phyloP scores from a whole-genome alignment of 2,888 invertebrate genomes.

The Oscheius sp. region DNA sequence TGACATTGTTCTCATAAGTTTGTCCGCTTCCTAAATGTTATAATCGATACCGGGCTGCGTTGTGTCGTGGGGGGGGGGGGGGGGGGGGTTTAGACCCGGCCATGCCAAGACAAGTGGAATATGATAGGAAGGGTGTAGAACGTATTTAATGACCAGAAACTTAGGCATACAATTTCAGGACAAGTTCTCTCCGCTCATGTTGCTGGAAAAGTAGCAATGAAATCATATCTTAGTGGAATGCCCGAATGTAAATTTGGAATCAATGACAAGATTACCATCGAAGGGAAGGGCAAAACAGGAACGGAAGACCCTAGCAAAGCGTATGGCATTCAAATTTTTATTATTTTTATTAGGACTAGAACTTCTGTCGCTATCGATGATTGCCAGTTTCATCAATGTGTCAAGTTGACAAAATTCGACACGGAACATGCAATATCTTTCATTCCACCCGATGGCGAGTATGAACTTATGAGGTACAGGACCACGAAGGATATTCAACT shows the following conservation, averaged over 20 bases:
- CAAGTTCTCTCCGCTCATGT: slow-evolving; percentile 98
- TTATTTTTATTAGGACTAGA: slow-evolving; percentile 76
- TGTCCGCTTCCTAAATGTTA: slow-evolving; percentile 16
- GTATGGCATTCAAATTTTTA: slow-evolving; percentile 3
- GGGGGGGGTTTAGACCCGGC: too few relatives aligned
- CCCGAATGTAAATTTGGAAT: slow-evolving; percentile 99
- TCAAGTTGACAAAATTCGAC: slow-evolving; percentile 98
- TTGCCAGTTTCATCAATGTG: slow-evolving; percentile 99
- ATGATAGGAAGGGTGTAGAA: not conserved
- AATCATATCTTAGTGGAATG: slow-evolving; percentile 98
- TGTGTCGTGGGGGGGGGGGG: too few relatives aligned
- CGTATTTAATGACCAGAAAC: too few relatives aligned
- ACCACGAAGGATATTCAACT: slow-evolving; percentile 99
- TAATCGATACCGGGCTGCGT: slow-evolving; percentile 11
- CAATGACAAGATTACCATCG: slow-evolving; percentile 99
- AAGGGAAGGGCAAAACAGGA: slow-evolving; percentile 76
- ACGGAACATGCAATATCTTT: slow-evolving; percentile 99
- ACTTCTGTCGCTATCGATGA: slow-evolving; percentile 99
- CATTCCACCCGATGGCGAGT: slow-evolving; percentile 99
- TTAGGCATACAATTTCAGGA: slow-evolving; percentile 75
- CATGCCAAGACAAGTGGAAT: not conserved
- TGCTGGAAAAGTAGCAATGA: slow-evolving; percentile 99
- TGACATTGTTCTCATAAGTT: slow-evolving; percentile 18
- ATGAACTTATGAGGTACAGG: slow-evolving; percentile 99
- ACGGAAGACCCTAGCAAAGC: slow-evolving; percentile 81